A percentile compares a stretch with the other conserved stretches of the same genome.
Conservation (phyloP, 2,888 invertebrate genomes). For the Tenthredo livida region DNA sequence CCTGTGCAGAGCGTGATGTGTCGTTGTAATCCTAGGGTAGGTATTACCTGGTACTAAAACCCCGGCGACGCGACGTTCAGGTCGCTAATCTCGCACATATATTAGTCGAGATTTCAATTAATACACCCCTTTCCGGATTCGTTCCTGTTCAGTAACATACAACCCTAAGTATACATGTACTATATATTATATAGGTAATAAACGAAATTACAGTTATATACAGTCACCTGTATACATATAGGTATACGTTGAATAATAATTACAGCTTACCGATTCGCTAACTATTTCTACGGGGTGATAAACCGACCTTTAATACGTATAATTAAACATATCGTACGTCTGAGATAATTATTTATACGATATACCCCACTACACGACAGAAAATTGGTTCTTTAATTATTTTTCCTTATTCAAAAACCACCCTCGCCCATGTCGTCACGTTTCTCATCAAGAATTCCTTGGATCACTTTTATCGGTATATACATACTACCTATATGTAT, state of each 20-base stretch:
- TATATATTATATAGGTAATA: neutral
- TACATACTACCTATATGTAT: neutral
- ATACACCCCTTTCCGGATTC: slow-evolving; percentile 43
- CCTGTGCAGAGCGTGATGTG: neutral
- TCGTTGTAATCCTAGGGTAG: slow-evolving; percentile 37
- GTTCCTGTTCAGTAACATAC: slow-evolving; percentile 25
- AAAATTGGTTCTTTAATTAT: neutral
- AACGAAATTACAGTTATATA: slow-evolving; percentile 8
- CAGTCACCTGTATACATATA: neutral
- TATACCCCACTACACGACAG: neutral
- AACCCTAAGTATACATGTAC: neutral
- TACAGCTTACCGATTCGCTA: slow-evolving; percentile 20
- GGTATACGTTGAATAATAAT: slow-evolving; percentile 6
- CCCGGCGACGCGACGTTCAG: slow-evolving; percentile 18
- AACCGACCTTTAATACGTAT: slow-evolving; percentile 14
- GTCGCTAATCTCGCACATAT: slow-evolving; percentile 40
- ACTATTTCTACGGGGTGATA: slow-evolving; percentile 37
- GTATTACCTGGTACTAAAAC: slow-evolving; percentile 45
- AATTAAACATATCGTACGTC: slow-evolving; percentile 1
- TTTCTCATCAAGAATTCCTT: neutral
- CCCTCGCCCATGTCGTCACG: neutral
- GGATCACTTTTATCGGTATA: neutral
- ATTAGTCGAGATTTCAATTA: slow-evolving; percentile 52
- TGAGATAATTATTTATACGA: neutral
- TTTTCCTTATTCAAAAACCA: neutral